phyloP scores from a whole-genome alignment of 1,140 invertebrate genomes.

The Macrosteles quadrilineatus region DNA sequence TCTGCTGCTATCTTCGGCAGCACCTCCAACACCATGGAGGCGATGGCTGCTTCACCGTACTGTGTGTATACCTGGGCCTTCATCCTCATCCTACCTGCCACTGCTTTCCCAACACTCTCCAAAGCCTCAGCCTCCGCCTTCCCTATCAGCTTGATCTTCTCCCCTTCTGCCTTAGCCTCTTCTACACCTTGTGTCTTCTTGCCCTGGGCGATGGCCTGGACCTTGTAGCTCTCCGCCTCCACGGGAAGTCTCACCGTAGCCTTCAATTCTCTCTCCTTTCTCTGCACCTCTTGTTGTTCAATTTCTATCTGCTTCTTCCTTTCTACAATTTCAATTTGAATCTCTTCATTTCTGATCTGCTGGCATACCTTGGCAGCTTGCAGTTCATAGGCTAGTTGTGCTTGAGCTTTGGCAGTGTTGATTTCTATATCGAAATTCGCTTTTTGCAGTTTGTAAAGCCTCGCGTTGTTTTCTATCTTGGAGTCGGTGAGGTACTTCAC shows the following conservation, averaged over 20 bases:
- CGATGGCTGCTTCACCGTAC: constrained; percentile 94
- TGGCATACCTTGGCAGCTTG: constrained; percentile 96
- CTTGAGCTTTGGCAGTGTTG: constrained; percentile 96
- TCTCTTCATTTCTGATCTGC: constrained; percentile 91
- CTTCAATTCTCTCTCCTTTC: constrained; percentile 89
- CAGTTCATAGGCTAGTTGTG: constrained; percentile 91
- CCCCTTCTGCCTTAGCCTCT: constrained; percentile 85
- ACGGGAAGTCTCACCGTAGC: constrained; percentile 88
- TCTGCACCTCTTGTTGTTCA: constrained; percentile 89
- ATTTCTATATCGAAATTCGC: constrained; percentile 95
- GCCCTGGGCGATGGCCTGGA: constrained; percentile 88
- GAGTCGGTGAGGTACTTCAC: constrained; percentile 95
- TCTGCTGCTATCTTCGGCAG: constrained; percentile 96
- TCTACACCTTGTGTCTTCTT: constrained; percentile 89
- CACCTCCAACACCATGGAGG: constrained; percentile 87
- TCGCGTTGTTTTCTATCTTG: constrained; percentile 91
- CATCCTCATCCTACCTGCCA: constrained; percentile 90
- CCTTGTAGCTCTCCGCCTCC: constrained; percentile 89
- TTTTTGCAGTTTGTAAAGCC: constrained; percentile 91
- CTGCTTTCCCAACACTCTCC: constrained; percentile 84
- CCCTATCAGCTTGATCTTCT: constrained; percentile 85
- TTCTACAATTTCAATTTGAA: no score
- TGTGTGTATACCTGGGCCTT: constrained; percentile 93
- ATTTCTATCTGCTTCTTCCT: constrained; percentile 91
- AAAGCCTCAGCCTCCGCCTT: constrained; percentile 87